Base-by-base conservation (phyloP, 2,113 vertebrate species). In the Cygnus buccinator region DNA sequence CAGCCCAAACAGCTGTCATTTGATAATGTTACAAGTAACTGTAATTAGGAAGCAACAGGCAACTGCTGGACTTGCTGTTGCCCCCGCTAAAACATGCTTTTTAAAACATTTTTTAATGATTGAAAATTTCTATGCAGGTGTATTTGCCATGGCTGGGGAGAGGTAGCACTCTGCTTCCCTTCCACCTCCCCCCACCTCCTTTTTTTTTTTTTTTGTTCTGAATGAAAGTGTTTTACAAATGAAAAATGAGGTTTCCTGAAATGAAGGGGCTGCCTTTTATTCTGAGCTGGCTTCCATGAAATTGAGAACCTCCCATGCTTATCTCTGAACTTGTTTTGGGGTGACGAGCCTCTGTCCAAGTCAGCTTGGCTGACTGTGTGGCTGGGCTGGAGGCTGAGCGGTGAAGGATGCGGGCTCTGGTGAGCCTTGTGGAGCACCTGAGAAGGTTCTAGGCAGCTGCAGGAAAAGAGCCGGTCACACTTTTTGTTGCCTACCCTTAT, bases 181-280 rank as follows among this genome's bases (percentile, higher is more conserved):
- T 20, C 83, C 33, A 62, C 66, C 33, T 41, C 66, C 13, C 3
- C 62, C 9, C 54, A 5, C 22, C 21, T 7, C 33, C 70, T 25
- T 35, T n/a, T 44, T 9, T 41, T 35, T 46, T 81, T 41, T 44
- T 67, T 46, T 81, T 66, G 94, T 93, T 88, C 87, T 92, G 86
- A 94, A 96, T 95, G 96, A 85, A 97, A 94, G 92, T 78, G 91
- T 87, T 95, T 97, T 95, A 91, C 82, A 91, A 88, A 85, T 3
- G 84, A 93, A 96, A 94, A 88, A 67, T 78, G 90, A 96, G 82
- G 87, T 94, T 97, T 97, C 97, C 84, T 92, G 95, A 97, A 96
- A 97, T 95, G 89, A 97, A 93, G 29, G 29, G 5, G 28, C 22
- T 50, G 33, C 7, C 33, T 97, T 80, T 87, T 70, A 52, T 71